Evolutionary conservation across 1,140 invertebrate species (phyloP).

Genomic region (Drosophila ogumai): DNA sequence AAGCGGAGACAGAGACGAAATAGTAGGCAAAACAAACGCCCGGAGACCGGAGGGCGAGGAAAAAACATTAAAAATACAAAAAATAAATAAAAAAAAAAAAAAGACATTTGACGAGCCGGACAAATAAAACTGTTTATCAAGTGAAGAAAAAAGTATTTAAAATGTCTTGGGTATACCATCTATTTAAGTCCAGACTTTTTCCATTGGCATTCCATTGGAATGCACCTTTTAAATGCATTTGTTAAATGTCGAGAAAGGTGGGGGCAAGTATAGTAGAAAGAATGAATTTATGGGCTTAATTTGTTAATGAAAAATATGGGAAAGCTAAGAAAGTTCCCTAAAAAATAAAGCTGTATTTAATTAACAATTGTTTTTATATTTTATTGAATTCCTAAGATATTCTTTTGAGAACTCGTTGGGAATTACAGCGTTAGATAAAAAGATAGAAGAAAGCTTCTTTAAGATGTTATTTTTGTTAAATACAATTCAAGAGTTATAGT

Average conservation of each 20-base stretch:
- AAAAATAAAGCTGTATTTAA: too few relatives aligned
- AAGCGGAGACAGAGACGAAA: constrained; percentile 27
- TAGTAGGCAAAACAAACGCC: constrained; percentile 23
- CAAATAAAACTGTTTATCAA: constrained; percentile 47
- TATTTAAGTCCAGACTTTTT: constrained; percentile 6
- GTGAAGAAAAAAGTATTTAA: constrained; percentile 33
- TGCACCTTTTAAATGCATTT: neutral
- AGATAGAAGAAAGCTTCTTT: neutral
- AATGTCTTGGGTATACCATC: constrained; percentile 18
- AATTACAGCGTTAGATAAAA: neutral
- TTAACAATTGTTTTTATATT: too few relatives aligned
- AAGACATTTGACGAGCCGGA: constrained; percentile 30
- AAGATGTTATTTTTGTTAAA: neutral
- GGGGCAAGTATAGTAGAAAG: too few relatives aligned
- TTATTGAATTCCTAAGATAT: too few relatives aligned
- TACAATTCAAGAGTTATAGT: neutral
- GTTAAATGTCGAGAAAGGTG: neutral
- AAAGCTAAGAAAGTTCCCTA: too few relatives aligned
- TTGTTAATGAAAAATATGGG: neutral
- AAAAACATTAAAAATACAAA: constrained; percentile 17
- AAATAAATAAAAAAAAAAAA: constrained; percentile 21
- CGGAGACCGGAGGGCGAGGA: constrained; percentile 4
- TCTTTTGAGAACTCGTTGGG: neutral
- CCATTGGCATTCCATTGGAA: constrained; percentile 8
- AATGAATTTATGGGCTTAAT: neutral